A percentile compares a stretch with the other conserved stretches of the same genome.
These are phyloP conservation scores for Caenorhabditis sp. DNA, from an alignment of 2,888 invertebrate species.

Conservation along the genomic window DNA sequence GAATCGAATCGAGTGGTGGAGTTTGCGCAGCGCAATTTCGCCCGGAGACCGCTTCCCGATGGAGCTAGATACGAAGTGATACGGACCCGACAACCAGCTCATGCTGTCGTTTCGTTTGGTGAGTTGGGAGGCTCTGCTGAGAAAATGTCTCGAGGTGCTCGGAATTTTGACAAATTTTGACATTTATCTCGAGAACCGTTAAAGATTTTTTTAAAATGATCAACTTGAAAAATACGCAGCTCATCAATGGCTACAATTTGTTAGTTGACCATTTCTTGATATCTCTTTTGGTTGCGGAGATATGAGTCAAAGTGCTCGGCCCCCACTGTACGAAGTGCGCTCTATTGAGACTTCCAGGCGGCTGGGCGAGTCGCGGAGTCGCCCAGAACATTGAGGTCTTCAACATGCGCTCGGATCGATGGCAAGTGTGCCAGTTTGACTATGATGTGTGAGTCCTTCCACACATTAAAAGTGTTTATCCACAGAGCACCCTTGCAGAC, in stretches of 20 bases:
- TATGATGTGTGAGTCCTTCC: slow-evolving; percentile 42
- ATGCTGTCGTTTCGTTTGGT: slow-evolving; percentile 51
- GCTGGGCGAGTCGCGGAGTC: slow-evolving; percentile 61
- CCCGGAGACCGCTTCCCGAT: slow-evolving; percentile 36
- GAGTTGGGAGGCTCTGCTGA: background rate
- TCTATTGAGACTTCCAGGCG: slow-evolving; percentile 47
- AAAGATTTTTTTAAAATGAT: too few species aligned
- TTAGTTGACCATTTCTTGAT: too few species aligned
- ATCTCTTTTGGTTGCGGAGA: too few species aligned
- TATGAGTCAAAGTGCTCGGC: too few species aligned
- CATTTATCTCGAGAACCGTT: too few species aligned
- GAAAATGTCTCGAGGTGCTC: too few species aligned
- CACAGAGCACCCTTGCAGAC: slow-evolving; percentile 24
- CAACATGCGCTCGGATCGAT: slow-evolving; percentile 57
- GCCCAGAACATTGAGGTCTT: slow-evolving; percentile 62
- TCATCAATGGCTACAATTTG: too few species aligned
- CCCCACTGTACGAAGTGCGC: background rate
- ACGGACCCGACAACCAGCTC: slow-evolving; percentile 45
- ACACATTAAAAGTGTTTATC: background rate
- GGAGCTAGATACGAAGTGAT: slow-evolving; percentile 55
- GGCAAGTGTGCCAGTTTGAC: slow-evolving; percentile 55
- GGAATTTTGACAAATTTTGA: background rate
- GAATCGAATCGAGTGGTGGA: slow-evolving; percentile 28
- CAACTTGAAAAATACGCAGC: too few species aligned
- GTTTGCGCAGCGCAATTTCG: slow-evolving; percentile 45